Evolutionary conservation across 1,140 invertebrate species (phyloP).

Genomic region (Pollicipes pollicipes): DNA sequence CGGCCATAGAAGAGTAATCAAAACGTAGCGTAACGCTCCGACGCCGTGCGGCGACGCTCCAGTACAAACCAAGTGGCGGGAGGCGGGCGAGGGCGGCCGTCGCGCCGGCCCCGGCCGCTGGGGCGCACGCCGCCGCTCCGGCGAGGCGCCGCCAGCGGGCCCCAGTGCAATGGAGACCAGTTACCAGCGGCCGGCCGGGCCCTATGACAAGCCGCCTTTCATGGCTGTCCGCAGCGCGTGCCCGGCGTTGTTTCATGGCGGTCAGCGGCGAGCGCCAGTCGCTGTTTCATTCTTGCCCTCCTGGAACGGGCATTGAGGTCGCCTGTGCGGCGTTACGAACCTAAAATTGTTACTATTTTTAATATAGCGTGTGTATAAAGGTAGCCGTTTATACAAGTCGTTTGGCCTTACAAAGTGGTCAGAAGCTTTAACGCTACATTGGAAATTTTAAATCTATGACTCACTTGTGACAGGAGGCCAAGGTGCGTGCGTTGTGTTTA

Average conservation of each 20-base stretch:
- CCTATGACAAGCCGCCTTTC: too few species aligned
- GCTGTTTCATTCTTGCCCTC: neutral
- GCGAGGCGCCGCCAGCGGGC: too few species aligned
- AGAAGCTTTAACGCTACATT: neutral
- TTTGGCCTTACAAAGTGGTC: neutral
- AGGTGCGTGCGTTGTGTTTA: neutral
- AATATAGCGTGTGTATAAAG: neutral
- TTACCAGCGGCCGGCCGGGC: too few species aligned
- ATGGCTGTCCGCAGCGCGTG: too few species aligned
- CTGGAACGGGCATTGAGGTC: neutral
- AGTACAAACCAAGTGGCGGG: neutral
- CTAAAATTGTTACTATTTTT: constrained; percentile 2
- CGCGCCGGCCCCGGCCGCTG: too few species aligned
- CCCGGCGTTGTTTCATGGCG: too few species aligned
- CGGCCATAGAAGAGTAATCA: neutral
- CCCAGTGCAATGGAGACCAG: too few species aligned
- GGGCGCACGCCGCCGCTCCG: too few species aligned
- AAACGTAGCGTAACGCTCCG: too few species aligned
- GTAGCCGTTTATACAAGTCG: neutral
- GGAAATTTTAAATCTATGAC: neutral
- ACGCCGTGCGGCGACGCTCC: neutral
- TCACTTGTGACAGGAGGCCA: neutral
- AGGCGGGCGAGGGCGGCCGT: too few species aligned
- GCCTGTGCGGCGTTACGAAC: neutral
- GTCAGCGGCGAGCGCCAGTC: too few species aligned